Evolutionary conservation across 2,113 vertebrate species (phyloP), one percentile per base, ranked within the genome.

Genomic region (Pagrus major): DNA sequence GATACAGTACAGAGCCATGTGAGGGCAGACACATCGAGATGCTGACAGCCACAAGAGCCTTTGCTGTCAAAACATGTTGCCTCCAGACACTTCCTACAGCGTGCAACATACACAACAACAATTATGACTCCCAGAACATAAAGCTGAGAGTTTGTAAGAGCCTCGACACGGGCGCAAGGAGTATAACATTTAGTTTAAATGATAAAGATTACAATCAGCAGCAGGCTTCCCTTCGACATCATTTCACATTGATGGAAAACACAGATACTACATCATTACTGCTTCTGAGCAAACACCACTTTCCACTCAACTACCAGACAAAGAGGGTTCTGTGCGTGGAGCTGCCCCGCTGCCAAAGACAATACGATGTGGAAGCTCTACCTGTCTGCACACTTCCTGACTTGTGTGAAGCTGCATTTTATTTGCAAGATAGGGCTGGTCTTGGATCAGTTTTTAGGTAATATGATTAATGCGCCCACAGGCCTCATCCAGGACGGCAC

Each of bases 341-440:
- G 76, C 46, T n/a, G 49, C 74, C 42, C 49, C 6, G 49, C 86
- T 77, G 85, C 92, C 93, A 94, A 88, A 77, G 60, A 92, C 85
- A 92, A 87, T 86, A 89, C 60, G 49, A 81, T 41, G 72, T 86
- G 89, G 85, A 92, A 76, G 89, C 86, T 81, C 69, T 90, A 94
- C 91, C 92, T 93, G 90, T 93, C 92, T 79, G 42, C 82, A 76
- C 78, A 65, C 78, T 92, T 88, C 86, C 91, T 89, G 88, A 80
- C 78, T 81, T 46, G 63, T 83, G 60, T 33, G 46, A 73, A 47
- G 80, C 69, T 65, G 69, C 42, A 81, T 76, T 54, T 84, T 77
- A 84, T 80, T 77, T 74, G 83, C 89, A 90, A 87, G 89, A 91
- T 71, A 81, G 86, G 82, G 88, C 90, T 84, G 69, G 81, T 85